Conservation (phyloP, 2,888 invertebrate genomes). For the Rambutsinella grinnellia region DNA sequence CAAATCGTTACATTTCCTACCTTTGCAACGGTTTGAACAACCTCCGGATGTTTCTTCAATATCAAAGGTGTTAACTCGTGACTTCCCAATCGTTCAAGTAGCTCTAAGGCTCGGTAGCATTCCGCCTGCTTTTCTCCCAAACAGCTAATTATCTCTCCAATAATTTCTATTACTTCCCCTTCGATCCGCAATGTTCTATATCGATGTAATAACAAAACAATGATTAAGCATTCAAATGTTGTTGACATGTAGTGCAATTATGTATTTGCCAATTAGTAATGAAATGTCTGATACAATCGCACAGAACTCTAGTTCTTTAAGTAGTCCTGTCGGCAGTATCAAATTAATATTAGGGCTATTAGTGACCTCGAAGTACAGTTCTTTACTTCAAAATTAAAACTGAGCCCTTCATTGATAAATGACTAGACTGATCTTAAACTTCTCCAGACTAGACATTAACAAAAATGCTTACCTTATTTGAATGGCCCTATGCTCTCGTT, state of each 20-base stretch:
- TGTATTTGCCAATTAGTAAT: too few species aligned
- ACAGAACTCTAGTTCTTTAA: conserved; percentile 14
- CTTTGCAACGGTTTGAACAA: conserved; percentile 81
- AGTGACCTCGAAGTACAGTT: conserved; percentile 16
- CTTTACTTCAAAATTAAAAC: conserved; percentile 30
- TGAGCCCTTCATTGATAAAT: conserved; percentile 8
- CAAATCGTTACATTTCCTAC: conserved; percentile 67
- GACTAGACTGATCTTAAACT: not conserved
- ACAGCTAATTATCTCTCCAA: conserved; percentile 64
- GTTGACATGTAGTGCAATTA: too few species aligned
- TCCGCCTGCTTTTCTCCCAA: conserved; percentile 79
- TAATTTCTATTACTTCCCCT: conserved; percentile 66
- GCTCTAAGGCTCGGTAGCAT: conserved; percentile 78
- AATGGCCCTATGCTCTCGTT: conserved; percentile 19
- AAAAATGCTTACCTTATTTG: conserved; percentile 31
- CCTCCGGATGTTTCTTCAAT: conserved; percentile 83
- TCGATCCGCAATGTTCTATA: conserved; percentile 59
- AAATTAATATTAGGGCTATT: conserved; percentile 24
- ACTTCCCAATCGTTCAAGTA: conserved; percentile 75
- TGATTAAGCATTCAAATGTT: too few species aligned
- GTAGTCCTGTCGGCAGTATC: conserved; percentile 35
- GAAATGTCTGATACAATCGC: conserved; percentile 36
- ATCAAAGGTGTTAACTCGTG: conserved; percentile 79
- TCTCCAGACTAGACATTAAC: not conserved
- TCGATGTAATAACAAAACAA: not conserved